These are phyloP conservation scores for Diplodus puntazzo DNA, from an alignment of 2,797 vertebrate genomes.

Conservation along the genomic window DNA sequence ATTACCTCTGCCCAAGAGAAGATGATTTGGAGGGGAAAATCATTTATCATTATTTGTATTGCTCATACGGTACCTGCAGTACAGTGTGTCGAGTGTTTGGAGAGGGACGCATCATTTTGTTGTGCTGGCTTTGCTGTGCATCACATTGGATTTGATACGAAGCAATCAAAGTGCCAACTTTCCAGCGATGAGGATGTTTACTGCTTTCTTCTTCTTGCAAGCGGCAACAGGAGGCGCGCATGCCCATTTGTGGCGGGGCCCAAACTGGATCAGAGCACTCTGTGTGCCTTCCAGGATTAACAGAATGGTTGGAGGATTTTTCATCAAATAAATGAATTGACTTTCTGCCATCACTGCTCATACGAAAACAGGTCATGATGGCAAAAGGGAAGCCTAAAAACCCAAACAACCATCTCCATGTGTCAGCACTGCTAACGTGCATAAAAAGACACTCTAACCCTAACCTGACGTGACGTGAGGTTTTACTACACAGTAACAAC, in stretches of 20 bases:
- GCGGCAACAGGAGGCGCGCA: constrained; percentile 32
- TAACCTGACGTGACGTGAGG: constrained; percentile 9
- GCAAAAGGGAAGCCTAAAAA: constrained; percentile 28
- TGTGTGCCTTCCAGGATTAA: constrained; percentile 58
- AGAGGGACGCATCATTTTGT: too few relatives aligned
- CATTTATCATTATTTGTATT: too few relatives aligned
- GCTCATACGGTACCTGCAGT: too few relatives aligned
- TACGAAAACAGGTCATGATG: constrained; percentile 35
- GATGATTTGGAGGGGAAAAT: too few relatives aligned
- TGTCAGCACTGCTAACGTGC: constrained; percentile 36
- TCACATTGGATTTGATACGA: too few relatives aligned
- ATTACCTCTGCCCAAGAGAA: neutral
- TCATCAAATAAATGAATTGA: constrained; percentile 68
- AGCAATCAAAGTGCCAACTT: too few relatives aligned
- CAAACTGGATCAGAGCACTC: constrained; percentile 56
- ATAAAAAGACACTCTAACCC: constrained; percentile 19
- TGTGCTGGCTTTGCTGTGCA: too few relatives aligned
- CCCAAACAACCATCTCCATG: constrained; percentile 19
- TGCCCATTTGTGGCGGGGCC: constrained; percentile 39
- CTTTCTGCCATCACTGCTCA: constrained; percentile 30
- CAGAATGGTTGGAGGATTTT: constrained; percentile 59
- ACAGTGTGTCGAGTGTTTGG: too few relatives aligned
- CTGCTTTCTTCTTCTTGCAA: constrained; percentile 31
- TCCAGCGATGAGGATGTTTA: too few relatives aligned
- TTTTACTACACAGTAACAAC: constrained; percentile 50